Evolutionary conservation across 2,888 invertebrate species (phyloP).

Genomic region (Drosophila parthenogenetica): DNA sequence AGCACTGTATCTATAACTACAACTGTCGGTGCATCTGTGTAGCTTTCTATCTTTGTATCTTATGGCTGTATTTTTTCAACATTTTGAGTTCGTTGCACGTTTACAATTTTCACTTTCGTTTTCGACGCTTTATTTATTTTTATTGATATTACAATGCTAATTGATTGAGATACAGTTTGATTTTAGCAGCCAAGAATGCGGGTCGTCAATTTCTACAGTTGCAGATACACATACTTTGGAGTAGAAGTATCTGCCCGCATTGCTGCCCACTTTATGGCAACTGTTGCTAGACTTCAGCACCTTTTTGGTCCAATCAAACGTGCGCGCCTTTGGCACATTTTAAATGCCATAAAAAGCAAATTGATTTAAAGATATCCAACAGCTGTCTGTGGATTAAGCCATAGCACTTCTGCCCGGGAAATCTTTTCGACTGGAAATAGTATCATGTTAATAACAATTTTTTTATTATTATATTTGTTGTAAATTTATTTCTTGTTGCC

Average conservation of each 20-base stretch:
- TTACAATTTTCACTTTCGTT: constrained; percentile 62
- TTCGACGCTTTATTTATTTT: constrained; percentile 21
- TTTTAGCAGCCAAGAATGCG: constrained; percentile 37
- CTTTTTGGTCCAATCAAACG: constrained; percentile 32
- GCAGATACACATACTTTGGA: background rate
- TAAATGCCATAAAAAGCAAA: constrained; percentile 63
- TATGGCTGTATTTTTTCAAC: constrained; percentile 51
- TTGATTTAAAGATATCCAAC: constrained; percentile 3
- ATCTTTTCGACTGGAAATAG: constrained; percentile 1
- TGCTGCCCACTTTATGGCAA: background rate
- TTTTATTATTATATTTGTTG: constrained; percentile 9
- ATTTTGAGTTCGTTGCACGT: constrained; percentile 72
- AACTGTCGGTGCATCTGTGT: constrained; percentile 8
- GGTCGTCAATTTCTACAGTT: constrained; percentile 28
- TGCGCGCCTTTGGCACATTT: constrained; percentile 39
- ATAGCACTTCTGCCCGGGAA: no score
- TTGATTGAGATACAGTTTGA: constrained; percentile 65
- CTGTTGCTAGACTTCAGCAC: constrained; percentile 8
- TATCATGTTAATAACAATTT: constrained; percentile 47
- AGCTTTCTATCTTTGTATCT: constrained; percentile 31
- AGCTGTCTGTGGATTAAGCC: constrained; percentile 19
- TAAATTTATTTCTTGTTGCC: constrained; percentile 35
- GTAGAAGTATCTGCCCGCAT: constrained; percentile 15
- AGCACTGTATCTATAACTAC: constrained; percentile 1
- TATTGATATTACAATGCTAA: constrained; percentile 64